Conservation (phyloP, 2,797 vertebrate genomes). For the Meda fulgida region DNA sequence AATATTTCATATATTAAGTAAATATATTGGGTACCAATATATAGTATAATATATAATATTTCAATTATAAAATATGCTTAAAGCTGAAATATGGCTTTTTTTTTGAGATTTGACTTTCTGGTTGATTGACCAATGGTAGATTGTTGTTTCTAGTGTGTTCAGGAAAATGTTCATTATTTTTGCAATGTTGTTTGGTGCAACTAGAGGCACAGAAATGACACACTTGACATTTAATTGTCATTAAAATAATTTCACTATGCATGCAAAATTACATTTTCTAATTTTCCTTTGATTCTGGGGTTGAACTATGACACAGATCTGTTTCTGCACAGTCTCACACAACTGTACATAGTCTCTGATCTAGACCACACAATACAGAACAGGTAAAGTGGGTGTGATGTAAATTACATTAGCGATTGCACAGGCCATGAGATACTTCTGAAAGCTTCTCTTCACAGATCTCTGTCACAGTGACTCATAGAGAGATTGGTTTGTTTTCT, state of each 20-base stretch:
- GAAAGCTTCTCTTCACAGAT: slow-evolving; percentile 17
- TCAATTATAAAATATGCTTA: background rate
- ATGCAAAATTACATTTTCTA: background rate
- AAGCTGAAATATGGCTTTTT: background rate
- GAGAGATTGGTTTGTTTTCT: background rate
- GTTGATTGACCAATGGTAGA: background rate
- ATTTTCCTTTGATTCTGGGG: background rate
- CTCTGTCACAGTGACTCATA: slow-evolving; percentile 13
- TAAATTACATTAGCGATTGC: background rate
- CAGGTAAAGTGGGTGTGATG: background rate
- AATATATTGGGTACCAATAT: background rate
- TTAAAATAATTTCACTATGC: background rate
- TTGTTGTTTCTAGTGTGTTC: background rate
- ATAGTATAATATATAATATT: too few relatives aligned
- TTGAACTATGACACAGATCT: background rate
- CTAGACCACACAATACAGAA: slow-evolving; percentile 5
- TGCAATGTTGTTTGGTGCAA: background rate
- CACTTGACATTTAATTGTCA: background rate
- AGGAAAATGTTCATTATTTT: background rate
- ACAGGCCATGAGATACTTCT: background rate
- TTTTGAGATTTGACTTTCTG: background rate
- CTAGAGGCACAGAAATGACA: background rate
- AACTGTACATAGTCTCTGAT: background rate
- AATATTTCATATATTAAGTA: background rate
- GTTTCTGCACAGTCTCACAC: background rate